A percentile compares a stretch with the other conserved stretches of the same genome.
Evolutionary conservation across 2,113 vertebrate genomes (phyloP).

Genomic region (Lycocorax pyrrhopterus): DNA sequence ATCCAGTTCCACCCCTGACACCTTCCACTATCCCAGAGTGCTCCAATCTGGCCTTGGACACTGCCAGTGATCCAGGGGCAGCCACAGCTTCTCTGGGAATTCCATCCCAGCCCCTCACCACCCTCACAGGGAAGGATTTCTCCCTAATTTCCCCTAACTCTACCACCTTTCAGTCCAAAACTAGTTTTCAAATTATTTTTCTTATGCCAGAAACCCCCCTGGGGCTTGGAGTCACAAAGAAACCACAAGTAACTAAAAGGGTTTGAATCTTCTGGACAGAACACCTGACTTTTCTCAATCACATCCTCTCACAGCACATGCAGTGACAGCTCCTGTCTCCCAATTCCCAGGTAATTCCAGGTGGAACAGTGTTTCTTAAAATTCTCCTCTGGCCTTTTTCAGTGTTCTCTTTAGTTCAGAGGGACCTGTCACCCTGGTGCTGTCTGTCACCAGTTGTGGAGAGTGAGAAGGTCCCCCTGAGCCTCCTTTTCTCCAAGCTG

Average conservation of each 20-base stretch:
- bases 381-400: accelerated
- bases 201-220: neutral
- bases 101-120: neutral
- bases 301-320: accelerated
- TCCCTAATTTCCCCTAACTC: too few relatives aligned
- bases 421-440: too few relatives aligned
- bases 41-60: neutral
- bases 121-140: neutral
- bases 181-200: accelerated
- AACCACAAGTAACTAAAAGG: accelerated
- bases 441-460: neutral
- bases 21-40: accelerated
- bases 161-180: neutral
- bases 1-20: neutral
- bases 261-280: accelerated
- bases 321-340: accelerated
- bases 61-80: neutral
- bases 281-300: accelerated
- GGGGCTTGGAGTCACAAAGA: neutral
- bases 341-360: accelerated
- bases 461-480: neutral
- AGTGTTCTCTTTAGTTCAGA: accelerated
- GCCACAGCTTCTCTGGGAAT: neutral
- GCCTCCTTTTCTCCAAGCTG: neutral
- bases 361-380: accelerated